Evolutionary conservation across 1,140 invertebrate species (phyloP), one percentile per base, ranked within the genome.

Genomic region (Drosophila malerkotliana): DNA sequence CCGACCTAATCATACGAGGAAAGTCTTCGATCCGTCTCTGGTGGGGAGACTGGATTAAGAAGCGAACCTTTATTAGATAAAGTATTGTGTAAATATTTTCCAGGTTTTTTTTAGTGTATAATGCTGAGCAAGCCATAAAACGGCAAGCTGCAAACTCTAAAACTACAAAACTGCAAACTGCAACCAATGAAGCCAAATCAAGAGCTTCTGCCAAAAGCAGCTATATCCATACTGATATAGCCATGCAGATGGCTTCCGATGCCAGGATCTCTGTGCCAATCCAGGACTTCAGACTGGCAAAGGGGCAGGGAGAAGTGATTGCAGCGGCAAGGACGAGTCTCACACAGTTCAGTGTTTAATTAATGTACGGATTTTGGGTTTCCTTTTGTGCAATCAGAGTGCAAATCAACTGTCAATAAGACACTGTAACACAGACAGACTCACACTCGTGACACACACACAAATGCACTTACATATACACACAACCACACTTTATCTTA

Each of bases 371-470:
- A 64, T 77, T 78, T 72, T 32, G 69, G 61, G 24, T 78, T 78
- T 87, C 51, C 82, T 78, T 85, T 85, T 85, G 78, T 81, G 78
- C 82, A 87, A 85, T 87, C 75, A 85, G 73, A 66, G 63, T 77
- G 67, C 63, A 77, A 84, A 84, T 80, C 77, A 85, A 84, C 62
- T 85, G 69, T 87, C 81, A 85, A 81, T 87, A 87, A 48, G 55
- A 41, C 51, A 63, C 9, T 67, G 34, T 56, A 26, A n/a, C 9
- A 32, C 32, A 32, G 32, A 32, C 32, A 21, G 21, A 21, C 21
- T 3, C 21, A 21, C 21, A 21, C 28, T 30, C 28, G 1, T 32
- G 8, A 8, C 62, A 56, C 26, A 57, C 32, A 51, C 32, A 32
- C 37, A 48, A 21, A 52, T 18, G 15, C 44, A 58, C 5, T 26